phyloP scores from a whole-genome alignment of 2,797 vertebrate genomes.

The Phataginus tetradactyla region DNA sequence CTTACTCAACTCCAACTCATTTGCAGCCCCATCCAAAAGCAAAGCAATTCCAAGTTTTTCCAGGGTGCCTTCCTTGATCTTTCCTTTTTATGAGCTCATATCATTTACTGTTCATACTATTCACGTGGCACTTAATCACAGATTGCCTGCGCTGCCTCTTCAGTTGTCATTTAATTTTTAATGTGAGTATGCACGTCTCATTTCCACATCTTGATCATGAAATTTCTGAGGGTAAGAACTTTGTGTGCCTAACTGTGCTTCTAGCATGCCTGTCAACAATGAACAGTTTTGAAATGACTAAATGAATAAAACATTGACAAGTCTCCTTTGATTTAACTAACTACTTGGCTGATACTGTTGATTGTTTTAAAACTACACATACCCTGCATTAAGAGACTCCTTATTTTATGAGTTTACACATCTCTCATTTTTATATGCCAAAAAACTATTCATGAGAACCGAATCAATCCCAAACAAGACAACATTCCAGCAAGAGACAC shows the following conservation, averaged over 20 bases:
- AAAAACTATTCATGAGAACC: background rate
- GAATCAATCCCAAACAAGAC: background rate
- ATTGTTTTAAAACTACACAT: background rate
- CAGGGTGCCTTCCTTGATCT: background rate
- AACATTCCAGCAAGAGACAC: background rate
- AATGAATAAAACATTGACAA: background rate
- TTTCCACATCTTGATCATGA: slow-evolving; percentile 20
- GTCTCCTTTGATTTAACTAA: background rate
- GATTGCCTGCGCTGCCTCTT: background rate
- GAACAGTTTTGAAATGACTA: slow-evolving; percentile 34
- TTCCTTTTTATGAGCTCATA: background rate
- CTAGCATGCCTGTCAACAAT: background rate
- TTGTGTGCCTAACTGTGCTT: background rate
- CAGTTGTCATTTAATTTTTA: slow-evolving; percentile 16
- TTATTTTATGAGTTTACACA: background rate
- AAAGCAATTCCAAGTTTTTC: background rate
- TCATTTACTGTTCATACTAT: background rate
- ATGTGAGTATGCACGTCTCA: background rate
- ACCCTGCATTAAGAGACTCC: background rate
- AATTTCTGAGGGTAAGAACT: background rate
- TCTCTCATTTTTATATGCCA: slow-evolving; percentile 29
- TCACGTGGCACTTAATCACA: background rate
- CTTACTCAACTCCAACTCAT: background rate
- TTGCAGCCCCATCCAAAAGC: background rate
- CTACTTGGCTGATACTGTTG: background rate